Base-by-base conservation (phyloP, 1,140 invertebrate species). In the Myzus persicae region DNA sequence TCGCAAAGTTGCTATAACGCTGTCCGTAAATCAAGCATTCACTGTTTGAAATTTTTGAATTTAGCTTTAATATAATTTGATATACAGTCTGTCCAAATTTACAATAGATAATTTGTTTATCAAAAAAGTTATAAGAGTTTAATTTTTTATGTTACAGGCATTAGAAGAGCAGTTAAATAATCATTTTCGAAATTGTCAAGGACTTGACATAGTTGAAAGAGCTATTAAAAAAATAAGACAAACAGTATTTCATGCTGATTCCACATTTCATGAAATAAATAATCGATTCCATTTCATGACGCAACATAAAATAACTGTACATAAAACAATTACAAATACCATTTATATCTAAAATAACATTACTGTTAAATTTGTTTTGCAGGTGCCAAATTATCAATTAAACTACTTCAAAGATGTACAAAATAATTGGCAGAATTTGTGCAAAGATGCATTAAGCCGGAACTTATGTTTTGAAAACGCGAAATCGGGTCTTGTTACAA, bases 401-500 rank as follows among this genome's bases (percentile, higher is more conserved):
- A 85, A 44, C 8, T 3, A 85, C 24, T 42, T 85, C 38, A 42
- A 44, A 44, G 38, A 85, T 26, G 22, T 85, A 42, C 22, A 44
- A 44, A 85, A 24, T 6, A 44, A 85, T 44, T 85, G 82, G 82
- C 40, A 85, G 9, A 85, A 31, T 42, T 40, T 85, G 9, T 85
- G 4, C 24, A 40, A 40, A 42, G 82, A 85, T 42, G 82, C 82
- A 11, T 44, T 85, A 31, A 85, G 22, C 40, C 22, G 38, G 24
- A 42, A 8, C 38, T 44, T 85, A 40, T 85, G 82, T 85, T 85
- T 85, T 26, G 82, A 85, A 85, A 42, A 85, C 31, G 82, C 82
- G 14, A 85, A 85, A 85, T 14, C 2, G 26, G 40, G 82, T 42
- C 82, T 85, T 31, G 9, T 85, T 38, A 38, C 76, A n/a, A 76